Base-by-base conservation (phyloP, 2,113 vertebrate species). In the Corvus cornix region DNA sequence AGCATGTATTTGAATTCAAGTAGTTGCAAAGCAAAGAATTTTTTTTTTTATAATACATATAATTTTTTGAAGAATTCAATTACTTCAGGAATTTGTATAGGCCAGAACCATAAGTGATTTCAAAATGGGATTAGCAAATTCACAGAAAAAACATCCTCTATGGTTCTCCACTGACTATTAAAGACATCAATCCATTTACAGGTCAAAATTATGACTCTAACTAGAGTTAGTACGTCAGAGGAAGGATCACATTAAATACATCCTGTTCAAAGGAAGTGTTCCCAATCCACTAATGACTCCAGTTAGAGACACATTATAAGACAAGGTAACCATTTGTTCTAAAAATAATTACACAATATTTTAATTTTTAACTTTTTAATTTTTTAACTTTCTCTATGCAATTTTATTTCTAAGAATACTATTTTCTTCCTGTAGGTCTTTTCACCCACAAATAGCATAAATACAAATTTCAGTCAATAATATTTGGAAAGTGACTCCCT, bases 261-360 rank as follows among this genome's bases (percentile, higher is more conserved):
- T 26, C 18, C 11, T 58, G 33, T 24, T 66, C 39, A 64, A 68
- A 84, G 52, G 4, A 64, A 53, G 0, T 35, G 4, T 17, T 70
- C 11, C 17, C 9, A 63, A 63, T 52, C 39, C n/a, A 49, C 16
- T 59, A 53, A 53, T n/a, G 31, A 70, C 15, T 8, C 9, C 28
- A 49, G 11, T 48, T 23, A 69, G 31, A 55, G 10, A 60, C 6
- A 16, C 0, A 0, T 35, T 73, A 8, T 11, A 49, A n/a, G 17
- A 33, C 11, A 51, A 37, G 14, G 43, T 9, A 49, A 20, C 18
- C 1, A 23, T 84, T 31, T 59, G 21, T 39, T 24, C 6, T 79
- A 53, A 59, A 81, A 75, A 44, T 27, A 64, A 16, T 31, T n/a
- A 8, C 5, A 53, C 48, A 69, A 39, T 23, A 64, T 30, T 79